Evolutionary conservation across 2,113 vertebrate species (phyloP).

Genomic region (Corydoras maculifer): DNA sequence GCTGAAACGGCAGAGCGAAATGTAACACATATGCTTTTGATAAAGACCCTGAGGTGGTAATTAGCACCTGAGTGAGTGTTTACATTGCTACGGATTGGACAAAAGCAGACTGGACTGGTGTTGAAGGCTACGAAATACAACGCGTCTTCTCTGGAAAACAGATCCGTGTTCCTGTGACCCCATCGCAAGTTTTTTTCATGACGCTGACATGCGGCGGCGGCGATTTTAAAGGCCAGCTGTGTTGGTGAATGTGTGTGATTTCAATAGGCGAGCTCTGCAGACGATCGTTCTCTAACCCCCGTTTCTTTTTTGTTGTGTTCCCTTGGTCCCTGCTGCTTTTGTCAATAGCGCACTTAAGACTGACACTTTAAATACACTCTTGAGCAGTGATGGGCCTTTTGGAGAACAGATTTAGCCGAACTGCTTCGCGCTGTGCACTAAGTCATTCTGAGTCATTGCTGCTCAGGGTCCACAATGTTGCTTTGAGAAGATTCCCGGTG

Average conservation of each 20-base stretch:
- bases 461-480: conserved; percentile 11
- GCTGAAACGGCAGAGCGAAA: conserved; percentile 5
- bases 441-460: conserved; percentile 20
- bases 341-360: conserved; percentile 43
- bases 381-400: conserved; percentile 37
- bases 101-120: conserved; percentile 31
- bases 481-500: conserved; percentile 15
- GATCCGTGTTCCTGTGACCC: conserved; percentile 51
- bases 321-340: conserved; percentile 42
- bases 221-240: conserved; percentile 61
- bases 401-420: conserved; percentile 45
- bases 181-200: conserved; percentile 48
- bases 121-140: conserved; percentile 39
- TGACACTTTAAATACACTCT: conserved; percentile 45
- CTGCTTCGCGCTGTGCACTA: conserved; percentile 46
- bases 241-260: conserved; percentile 51
- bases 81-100: conserved; percentile 33
- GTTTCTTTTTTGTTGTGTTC: background rate
- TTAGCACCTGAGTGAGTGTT: conserved; percentile 37
- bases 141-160: conserved; percentile 56
- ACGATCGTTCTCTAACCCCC: conserved; percentile 30
- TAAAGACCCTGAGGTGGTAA: background rate
- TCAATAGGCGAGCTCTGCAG: conserved; percentile 30
- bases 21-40: background rate
- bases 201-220: conserved; percentile 46